Conservation (phyloP, 2,888 invertebrate genomes). For the Ichneumoninae sp. region DNA sequence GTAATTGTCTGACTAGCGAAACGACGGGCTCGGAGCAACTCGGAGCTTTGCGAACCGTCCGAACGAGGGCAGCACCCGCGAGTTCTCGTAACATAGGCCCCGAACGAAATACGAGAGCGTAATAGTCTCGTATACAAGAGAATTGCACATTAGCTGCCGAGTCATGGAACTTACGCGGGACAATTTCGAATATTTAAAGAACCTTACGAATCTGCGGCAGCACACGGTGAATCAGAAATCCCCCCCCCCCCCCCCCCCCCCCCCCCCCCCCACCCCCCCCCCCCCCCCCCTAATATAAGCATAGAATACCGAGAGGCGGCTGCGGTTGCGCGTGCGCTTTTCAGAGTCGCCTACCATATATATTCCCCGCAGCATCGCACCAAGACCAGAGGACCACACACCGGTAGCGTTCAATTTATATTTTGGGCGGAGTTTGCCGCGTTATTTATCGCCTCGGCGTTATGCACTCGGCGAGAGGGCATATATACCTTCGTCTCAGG, state of each 20-base stretch:
- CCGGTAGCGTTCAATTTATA: slow-evolving; percentile 82
- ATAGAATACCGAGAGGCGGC: slow-evolving; percentile 42
- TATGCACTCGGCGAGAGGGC: slow-evolving; percentile 26
- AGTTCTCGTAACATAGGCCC: too few species aligned
- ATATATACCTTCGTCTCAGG: slow-evolving; percentile 26
- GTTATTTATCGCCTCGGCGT: slow-evolving; percentile 77
- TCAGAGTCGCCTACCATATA: slow-evolving; percentile 32
- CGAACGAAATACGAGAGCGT: too few species aligned
- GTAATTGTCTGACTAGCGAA: too few species aligned
- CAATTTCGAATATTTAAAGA: slow-evolving; percentile 31
- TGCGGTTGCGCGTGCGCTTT: slow-evolving; percentile 18
- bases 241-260: neutral
- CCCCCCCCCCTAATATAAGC: slow-evolving; percentile 29
- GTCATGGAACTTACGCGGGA: slow-evolving; percentile 3
- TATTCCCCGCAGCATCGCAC: slow-evolving; percentile 47
- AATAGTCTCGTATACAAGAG: neutral
- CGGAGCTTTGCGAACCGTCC: too few species aligned
- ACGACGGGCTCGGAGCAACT: too few species aligned
- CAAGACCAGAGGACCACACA: slow-evolving; percentile 76
- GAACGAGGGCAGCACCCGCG: too few species aligned
- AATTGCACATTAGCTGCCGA: neutral
- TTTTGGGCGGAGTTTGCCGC: slow-evolving; percentile 79
- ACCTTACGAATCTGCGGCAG: slow-evolving; percentile 32
- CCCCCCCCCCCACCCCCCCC: neutral
- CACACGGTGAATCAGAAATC: slow-evolving; percentile 27